A percentile compares a stretch with the other conserved stretches of the same genome.
Evolutionary conservation across 2,113 vertebrate genomes (phyloP).

Genomic region (Nipponia nippon): DNA sequence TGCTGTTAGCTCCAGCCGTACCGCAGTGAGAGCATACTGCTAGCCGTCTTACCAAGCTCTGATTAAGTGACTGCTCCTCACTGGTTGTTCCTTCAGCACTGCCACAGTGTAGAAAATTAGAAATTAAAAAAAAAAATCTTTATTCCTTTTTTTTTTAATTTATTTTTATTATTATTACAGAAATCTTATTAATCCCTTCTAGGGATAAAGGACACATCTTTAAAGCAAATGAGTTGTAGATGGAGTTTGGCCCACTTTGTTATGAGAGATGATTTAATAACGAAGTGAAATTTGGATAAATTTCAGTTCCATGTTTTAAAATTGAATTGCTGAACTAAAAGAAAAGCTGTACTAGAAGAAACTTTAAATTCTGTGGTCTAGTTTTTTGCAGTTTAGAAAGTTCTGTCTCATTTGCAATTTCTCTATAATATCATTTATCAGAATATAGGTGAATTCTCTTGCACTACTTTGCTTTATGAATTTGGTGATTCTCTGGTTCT

Average conservation of each 20-base stretch:
- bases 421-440: not conserved
- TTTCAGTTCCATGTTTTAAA: not conserved
- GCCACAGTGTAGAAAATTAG: not conserved
- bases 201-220: not conserved
- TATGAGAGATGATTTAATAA: not conserved
- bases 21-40: accelerated
- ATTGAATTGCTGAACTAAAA: not conserved
- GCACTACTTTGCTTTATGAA: not conserved
- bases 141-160: not conserved
- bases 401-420: not conserved
- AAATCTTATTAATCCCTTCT: not conserved
- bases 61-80: accelerated
- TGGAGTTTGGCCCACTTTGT: not conserved
- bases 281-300: not conserved
- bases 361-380: not conserved
- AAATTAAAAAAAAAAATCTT: not conserved
- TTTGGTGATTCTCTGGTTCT: not conserved
- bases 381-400: not conserved
- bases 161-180: not conserved
- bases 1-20: accelerated
- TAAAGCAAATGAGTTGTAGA: not conserved
- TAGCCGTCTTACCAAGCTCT: not conserved
- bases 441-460: not conserved
- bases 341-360: not conserved
- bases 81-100: not conserved